Conservation (phyloP, 2,888 invertebrate genomes). For the Drosophila percnosoma region DNA sequence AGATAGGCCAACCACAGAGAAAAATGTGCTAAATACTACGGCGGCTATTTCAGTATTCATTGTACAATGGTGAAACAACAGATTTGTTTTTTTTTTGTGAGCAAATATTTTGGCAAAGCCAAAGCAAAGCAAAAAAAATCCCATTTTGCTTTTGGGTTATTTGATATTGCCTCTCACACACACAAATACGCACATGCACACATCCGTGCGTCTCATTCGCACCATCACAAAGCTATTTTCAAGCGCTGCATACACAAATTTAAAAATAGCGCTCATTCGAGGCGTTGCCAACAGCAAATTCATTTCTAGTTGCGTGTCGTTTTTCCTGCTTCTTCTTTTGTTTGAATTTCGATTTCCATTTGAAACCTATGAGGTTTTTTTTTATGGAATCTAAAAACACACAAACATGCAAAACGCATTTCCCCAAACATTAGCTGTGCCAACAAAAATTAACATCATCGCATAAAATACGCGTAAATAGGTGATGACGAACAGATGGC, state of each 20-base stretch:
- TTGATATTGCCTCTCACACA: constrained; percentile 64
- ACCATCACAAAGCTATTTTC: constrained; percentile 56
- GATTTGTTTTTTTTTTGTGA: constrained; percentile 36
- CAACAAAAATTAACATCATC: constrained; percentile 47
- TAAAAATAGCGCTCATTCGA: constrained; percentile 74
- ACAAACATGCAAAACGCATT: constrained; percentile 35
- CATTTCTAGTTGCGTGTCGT: constrained; percentile 26
- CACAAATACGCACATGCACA: constrained; percentile 12
- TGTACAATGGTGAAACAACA: constrained; percentile 35
- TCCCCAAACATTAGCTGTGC: constrained; percentile 43
- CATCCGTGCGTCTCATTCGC: constrained; percentile 56
- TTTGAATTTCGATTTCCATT: constrained; percentile 39
- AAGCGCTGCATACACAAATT: constrained; percentile 50
- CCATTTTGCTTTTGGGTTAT: constrained; percentile 64
- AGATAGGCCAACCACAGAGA: constrained; percentile 33
- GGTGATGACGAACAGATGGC: constrained; percentile 44
- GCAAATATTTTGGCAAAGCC: constrained; percentile 63
- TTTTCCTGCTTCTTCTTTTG: constrained; percentile 27
- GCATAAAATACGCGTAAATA: constrained; percentile 43
- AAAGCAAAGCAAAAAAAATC: constrained; percentile 28
- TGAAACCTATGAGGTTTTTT: constrained; percentile 29
- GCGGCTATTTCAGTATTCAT: constrained; percentile 41
- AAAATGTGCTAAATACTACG: constrained; percentile 55
- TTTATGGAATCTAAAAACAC: constrained; percentile 44
- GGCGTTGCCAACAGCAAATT: constrained; percentile 62